Conservation (phyloP, 2,888 invertebrate genomes). For the Ectemnius continuus region DNA sequence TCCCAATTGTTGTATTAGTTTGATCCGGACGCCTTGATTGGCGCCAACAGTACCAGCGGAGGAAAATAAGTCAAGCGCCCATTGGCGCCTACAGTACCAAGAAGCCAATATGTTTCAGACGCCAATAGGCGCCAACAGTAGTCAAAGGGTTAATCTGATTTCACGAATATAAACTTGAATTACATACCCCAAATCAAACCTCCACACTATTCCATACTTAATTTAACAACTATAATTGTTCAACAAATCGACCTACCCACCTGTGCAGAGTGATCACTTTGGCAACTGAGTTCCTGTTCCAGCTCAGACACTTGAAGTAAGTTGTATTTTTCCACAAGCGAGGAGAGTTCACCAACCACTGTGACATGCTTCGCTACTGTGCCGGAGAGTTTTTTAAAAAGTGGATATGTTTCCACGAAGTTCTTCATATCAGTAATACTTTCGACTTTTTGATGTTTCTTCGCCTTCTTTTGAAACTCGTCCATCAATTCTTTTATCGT, state of each 20-base stretch:
- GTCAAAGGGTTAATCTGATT: too few relatives aligned
- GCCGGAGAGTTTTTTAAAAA: slow-evolving; percentile 97
- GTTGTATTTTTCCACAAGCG: slow-evolving; percentile 86
- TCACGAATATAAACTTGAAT: too few relatives aligned
- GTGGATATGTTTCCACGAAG: slow-evolving; percentile 98
- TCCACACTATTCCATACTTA: too few relatives aligned
- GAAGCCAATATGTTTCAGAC: too few relatives aligned
- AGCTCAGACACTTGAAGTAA: slow-evolving; percentile 95
- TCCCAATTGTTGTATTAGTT: too few relatives aligned
- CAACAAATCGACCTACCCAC: slow-evolving; percentile 67
- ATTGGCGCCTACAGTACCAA: too few relatives aligned
- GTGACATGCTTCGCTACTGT: slow-evolving; percentile 99
- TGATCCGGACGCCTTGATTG: too few relatives aligned
- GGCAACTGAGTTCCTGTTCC: slow-evolving; percentile 95
- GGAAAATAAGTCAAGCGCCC: too few relatives aligned
- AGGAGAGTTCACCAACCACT: slow-evolving; percentile 96
- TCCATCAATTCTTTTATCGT: slow-evolving; percentile 98
- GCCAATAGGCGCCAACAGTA: too few relatives aligned
- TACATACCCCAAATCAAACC: too few relatives aligned
- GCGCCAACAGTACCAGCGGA: too few relatives aligned
- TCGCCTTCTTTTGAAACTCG: slow-evolving; percentile 96
- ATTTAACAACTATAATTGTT: too few relatives aligned
- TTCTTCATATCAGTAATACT: slow-evolving; percentile 99
- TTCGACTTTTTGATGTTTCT: slow-evolving; percentile 97
- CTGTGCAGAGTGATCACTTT: slow-evolving; percentile 89